A percentile compares a stretch with the other conserved stretches of the same genome.
Conservation (phyloP, 1,140 invertebrate species). For the Agraylea sexmaculata region DNA sequence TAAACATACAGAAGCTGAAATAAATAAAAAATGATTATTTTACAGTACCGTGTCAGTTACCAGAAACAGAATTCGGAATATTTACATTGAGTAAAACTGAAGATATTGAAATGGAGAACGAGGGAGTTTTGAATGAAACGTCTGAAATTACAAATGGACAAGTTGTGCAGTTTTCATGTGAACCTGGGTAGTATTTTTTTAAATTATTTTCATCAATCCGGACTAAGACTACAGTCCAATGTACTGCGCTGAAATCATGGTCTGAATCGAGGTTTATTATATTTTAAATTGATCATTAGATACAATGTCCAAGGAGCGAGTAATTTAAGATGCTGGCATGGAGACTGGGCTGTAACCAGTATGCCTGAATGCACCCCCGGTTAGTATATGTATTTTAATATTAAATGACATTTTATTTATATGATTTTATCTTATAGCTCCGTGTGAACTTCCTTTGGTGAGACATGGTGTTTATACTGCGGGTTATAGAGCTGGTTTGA, state of each 20-base stretch:
- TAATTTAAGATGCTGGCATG: conserved; percentile 61
- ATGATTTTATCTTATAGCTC: conserved; percentile 36
- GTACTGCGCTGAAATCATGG: neutral
- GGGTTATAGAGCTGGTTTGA: conserved; percentile 63
- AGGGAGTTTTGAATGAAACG: conserved; percentile 40
- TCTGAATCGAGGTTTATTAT: neutral
- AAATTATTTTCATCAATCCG: neutral
- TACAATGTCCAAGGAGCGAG: conserved; percentile 57
- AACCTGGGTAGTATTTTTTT: conserved; percentile 38
- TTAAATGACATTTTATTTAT: conserved; percentile 6
- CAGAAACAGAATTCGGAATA: conserved; percentile 48
- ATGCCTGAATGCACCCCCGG: conserved; percentile 66
- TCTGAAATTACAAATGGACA: conserved; percentile 49
- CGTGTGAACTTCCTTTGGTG: conserved; percentile 62
- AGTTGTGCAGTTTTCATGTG: conserved; percentile 52
- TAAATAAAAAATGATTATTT: conserved; percentile 12
- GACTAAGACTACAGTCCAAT: neutral
- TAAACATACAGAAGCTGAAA: neutral
- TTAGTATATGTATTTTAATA: conserved; percentile 26
- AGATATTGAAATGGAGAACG: conserved; percentile 27
- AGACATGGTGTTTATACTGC: conserved; percentile 59
- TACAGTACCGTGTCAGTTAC: conserved; percentile 56
- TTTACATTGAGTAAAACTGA: conserved; percentile 43
- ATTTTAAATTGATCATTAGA: conserved; percentile 19
- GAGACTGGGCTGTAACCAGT: conserved; percentile 61